Base-by-base conservation (phyloP, 1,140 invertebrate species). In the Hesperophylax magnus region DNA sequence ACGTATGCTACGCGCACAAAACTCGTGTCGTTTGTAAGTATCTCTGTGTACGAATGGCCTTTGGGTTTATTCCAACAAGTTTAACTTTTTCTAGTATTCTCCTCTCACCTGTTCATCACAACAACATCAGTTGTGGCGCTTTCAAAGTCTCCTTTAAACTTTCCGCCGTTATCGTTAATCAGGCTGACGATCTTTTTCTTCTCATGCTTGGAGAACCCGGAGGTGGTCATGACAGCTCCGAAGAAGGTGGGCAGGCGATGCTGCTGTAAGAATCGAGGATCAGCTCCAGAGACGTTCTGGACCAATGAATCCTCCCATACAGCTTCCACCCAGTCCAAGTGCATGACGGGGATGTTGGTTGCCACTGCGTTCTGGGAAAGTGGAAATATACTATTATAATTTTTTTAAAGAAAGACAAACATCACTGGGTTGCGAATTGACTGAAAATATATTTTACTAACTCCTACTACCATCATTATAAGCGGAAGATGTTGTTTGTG, bases 171-270 rank as follows among this genome's bases (percentile, higher is more conserved):
- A 27, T 91, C 88, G 85, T 93, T 93, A 7, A 98, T 93, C 0
- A 95, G 85, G 60, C 91, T 91, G 87, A 93, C 93, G 6, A 98
- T 88, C 81, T 93, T 91, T 65, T 93, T 92, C 86, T 96, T 95
- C 80, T 94, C 92, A 11, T 89, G 87, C 74, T 88, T 90, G 14
- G 89, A 86, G 74, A 98, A 87, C 52, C 96, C 95, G 17, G 96
- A 96, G 4, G 95, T 94, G 11, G 94, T 96, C 11, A 97, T 92
- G 78, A 93, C 90, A 14, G 97, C 86, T 79, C 96, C 95, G 80
- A 93, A 92, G 87, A 98, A 97, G 8, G 94, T 87, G n/a, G 95
- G 94, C 86, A 96, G 93, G 61, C 90, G 92, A 83, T 93, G 93
- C 83, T 90, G 90, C 83, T 90, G 90, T 53, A 93, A 86, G 86